phyloP scores from a whole-genome alignment of 35 echinoderm and acorn worm genomes.

The Eucidaris tribuloides region DNA sequence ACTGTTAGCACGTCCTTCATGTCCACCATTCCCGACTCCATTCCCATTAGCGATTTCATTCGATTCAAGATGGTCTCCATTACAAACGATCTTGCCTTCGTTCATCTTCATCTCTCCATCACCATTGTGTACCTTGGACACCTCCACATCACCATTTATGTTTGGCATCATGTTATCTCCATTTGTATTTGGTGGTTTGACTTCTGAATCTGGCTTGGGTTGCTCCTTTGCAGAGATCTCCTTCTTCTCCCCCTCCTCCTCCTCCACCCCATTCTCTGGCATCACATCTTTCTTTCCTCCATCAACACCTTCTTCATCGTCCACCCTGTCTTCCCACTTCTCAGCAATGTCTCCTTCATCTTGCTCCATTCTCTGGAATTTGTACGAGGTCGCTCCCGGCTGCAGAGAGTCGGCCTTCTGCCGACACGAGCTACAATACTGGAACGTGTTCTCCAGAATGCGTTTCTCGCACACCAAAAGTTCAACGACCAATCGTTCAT shows the following conservation, averaged over 20 bases:
- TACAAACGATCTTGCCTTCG: background rate
- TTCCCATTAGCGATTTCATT: background rate
- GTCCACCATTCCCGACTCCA: no score
- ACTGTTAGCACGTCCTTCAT: background rate
- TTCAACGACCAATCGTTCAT: constrained; percentile 46
- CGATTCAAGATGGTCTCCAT: background rate
- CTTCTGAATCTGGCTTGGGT: background rate
- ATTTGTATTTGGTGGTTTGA: background rate
- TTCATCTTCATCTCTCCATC: background rate
- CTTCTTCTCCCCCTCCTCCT: background rate
- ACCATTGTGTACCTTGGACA: background rate
- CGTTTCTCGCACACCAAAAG: constrained; percentile 48
- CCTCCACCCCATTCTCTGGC: background rate
- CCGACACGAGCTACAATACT: constrained; percentile 32
- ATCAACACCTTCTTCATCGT: constrained; percentile 27
- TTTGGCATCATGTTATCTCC: background rate
- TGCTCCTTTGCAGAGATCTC: no score
- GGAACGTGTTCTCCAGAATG: constrained; percentile 62
- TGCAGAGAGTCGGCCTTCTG: constrained; percentile 27
- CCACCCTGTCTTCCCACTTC: constrained; percentile 18
- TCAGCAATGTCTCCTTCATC: constrained; percentile 9
- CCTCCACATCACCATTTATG: background rate
- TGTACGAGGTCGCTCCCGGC: constrained; percentile 39
- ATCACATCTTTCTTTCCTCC: no score
- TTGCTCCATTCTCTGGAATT: background rate